A percentile compares a stretch with the other conserved stretches of the same genome.
These are phyloP conservation scores for Rhincodon typus DNA, from an alignment of 2,797 vertebrate species.

Conservation along the genomic window DNA sequence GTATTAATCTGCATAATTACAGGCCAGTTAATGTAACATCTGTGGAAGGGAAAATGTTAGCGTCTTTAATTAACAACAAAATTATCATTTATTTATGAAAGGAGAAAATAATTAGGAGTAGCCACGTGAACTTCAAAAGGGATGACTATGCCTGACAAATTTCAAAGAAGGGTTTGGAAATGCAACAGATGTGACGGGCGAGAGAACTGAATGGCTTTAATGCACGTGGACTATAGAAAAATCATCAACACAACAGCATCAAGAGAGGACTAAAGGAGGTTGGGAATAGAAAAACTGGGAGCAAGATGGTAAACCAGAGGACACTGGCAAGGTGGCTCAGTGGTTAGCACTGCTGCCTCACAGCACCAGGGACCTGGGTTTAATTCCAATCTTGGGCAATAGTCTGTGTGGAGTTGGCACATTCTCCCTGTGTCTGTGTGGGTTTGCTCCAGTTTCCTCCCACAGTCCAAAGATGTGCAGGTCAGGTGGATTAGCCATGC, in stretches of 20 bases:
- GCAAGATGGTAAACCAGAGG: neutral
- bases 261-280: neutral
- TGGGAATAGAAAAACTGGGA: neutral
- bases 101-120: neutral
- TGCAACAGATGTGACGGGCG: neutral
- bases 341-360: too few species aligned
- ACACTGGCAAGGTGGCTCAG: neutral
- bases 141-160: neutral
- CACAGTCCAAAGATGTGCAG: too few species aligned
- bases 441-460: too few species aligned
- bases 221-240: neutral
- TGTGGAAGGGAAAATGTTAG: neutral
- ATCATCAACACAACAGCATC: neutral
- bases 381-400: too few species aligned
- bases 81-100: neutral
- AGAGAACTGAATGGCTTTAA: neutral
- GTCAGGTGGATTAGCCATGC: too few species aligned
- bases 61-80: neutral
- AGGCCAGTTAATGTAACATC: neutral
- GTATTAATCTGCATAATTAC: neutral
- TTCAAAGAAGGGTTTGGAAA: neutral
- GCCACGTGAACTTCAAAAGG: neutral
- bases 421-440: too few species aligned
- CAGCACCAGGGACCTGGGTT: too few species aligned
- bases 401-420: too few species aligned